A percentile compares a stretch with the other conserved stretches of the same genome.
Conservation (phyloP, 2,888 invertebrate genomes). For the Byasa hedistus region DNA sequence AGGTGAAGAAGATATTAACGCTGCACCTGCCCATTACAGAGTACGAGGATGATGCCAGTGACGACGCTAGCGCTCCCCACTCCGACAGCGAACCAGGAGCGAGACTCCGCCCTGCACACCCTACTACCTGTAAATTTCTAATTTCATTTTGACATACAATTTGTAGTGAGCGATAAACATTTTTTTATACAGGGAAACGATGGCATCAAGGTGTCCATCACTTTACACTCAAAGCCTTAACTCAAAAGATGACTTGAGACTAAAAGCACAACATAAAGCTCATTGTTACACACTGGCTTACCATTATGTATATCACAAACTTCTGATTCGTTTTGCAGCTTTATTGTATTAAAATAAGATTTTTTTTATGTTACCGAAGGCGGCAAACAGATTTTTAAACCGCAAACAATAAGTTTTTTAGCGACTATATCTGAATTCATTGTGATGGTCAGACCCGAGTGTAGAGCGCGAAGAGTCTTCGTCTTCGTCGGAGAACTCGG, state of each 20-base stretch:
- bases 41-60: conserved; percentile 92
- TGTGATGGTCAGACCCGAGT: conserved; percentile 57
- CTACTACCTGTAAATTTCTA: conserved; percentile 59
- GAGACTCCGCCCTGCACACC: conserved; percentile 62
- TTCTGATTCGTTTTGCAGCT: no score
- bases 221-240: no score
- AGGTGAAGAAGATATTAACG: conserved; percentile 95
- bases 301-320: no score
- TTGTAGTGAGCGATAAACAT: background rate
- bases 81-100: conserved; percentile 73
- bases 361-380: background rate
- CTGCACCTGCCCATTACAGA: conserved; percentile 96
- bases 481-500: conserved; percentile 88
- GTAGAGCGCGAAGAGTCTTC: conserved; percentile 88
- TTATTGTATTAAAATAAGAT: background rate
- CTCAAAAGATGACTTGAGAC: no score
- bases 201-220: background rate
- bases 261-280: no score
- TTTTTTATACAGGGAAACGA: background rate
- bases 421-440: conserved; percentile 10
- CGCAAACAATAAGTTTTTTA: background rate
- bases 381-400: background rate
- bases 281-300: no score
- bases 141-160: background rate
- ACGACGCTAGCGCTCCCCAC: conserved; percentile 80